Evolutionary conservation across 2,797 vertebrate genomes (phyloP).

Genomic region (Sarcoramphus papa): DNA sequence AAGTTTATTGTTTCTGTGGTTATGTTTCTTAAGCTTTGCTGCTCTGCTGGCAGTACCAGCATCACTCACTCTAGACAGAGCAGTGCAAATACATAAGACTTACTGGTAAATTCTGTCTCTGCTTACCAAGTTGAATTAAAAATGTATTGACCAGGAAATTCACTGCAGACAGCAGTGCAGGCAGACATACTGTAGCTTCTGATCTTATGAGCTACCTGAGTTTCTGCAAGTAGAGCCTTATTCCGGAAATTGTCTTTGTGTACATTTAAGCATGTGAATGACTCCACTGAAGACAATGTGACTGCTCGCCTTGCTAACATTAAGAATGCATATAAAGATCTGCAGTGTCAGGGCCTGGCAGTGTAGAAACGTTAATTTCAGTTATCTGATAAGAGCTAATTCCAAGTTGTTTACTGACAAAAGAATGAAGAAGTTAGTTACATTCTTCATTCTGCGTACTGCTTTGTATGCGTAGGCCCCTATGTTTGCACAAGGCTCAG

Average conservation of each 20-base stretch:
- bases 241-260: not conserved
- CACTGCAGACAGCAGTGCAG: not conserved
- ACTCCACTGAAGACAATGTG: not conserved
- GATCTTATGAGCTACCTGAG: not conserved
- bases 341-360: not conserved
- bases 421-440: not conserved
- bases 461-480: not conserved
- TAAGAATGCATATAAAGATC: not conserved
- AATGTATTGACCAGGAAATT: not conserved
- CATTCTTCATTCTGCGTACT: not conserved
- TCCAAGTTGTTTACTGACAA: not conserved
- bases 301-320: not conserved
- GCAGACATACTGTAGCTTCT: not conserved
- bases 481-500: not conserved
- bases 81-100: not conserved
- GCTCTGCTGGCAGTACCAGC: not conserved
- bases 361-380: not conserved
- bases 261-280: not conserved
- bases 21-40: not conserved
- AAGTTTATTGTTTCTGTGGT: not conserved
- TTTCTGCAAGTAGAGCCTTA: not conserved
- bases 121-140: not conserved
- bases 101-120: not conserved
- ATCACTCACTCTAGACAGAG: not conserved
- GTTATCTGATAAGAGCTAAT: not conserved